Percentiles rank a stretch among this genome's conserved stretches.
Conservation (phyloP, 2,888 invertebrate species). For the Mantis religiosa region DNA sequence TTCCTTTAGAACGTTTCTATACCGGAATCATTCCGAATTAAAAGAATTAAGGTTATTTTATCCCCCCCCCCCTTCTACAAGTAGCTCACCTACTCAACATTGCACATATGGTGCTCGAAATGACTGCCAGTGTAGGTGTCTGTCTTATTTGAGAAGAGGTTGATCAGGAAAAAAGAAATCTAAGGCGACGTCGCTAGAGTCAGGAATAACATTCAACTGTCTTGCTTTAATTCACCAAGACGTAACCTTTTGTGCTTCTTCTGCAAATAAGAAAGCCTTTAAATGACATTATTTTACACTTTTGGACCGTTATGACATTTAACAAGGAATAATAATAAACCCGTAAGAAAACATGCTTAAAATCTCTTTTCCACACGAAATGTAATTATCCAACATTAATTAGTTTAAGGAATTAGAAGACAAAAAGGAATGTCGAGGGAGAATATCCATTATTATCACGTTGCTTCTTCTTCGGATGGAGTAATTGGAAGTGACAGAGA, state of each 20-base stretch:
- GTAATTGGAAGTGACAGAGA: neutral
- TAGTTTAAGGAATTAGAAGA: conserved; percentile 10
- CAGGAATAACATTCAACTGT: too few species aligned
- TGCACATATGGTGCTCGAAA: too few species aligned
- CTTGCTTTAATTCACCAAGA: neutral
- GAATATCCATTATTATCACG: neutral
- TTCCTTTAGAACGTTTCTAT: too few species aligned
- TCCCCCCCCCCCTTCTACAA: too few species aligned
- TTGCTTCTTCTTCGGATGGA: neutral
- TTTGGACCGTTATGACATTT: neutral
- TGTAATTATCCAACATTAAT: neutral
- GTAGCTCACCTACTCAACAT: too few species aligned
- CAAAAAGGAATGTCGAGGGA: neutral
- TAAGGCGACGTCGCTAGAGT: too few species aligned
- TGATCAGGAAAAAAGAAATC: too few species aligned
- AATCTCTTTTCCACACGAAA: neutral
- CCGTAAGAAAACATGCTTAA: conserved; percentile 7
- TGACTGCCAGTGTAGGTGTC: too few species aligned
- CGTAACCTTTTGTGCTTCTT: neutral
- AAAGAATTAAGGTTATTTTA: too few species aligned
- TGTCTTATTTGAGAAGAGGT: too few species aligned
- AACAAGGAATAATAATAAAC: neutral
- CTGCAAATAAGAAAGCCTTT: neutral
- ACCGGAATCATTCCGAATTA: too few species aligned
- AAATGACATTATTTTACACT: neutral